Conservation (phyloP, 30 jellyfish, hydroid and myxozoan genomes). For the Turritopsis rubra region DNA sequence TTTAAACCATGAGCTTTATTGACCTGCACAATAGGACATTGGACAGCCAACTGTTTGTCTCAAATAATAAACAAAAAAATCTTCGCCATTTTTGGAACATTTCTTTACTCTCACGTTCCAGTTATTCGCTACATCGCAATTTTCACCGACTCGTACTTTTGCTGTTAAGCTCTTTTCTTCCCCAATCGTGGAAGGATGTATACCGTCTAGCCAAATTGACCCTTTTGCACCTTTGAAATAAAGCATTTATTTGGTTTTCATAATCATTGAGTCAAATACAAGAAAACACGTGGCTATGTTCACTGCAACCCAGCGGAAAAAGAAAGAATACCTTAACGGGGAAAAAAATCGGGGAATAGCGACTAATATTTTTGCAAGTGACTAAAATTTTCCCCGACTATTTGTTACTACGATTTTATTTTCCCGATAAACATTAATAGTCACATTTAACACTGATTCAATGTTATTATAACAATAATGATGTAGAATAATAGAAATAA, state of each 20-base stretch:
- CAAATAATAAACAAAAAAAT: constrained; percentile 41
- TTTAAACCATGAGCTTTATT: background rate
- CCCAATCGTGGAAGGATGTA: constrained; percentile 46
- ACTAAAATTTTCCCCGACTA: too few species aligned
- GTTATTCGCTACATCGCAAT: constrained; percentile 36
- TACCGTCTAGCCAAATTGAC: constrained; percentile 69
- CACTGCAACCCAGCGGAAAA: too few species aligned
- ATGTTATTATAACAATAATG: too few species aligned
- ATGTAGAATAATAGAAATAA: too few species aligned
- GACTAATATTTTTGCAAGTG: too few species aligned
- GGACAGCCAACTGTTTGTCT: constrained; percentile 60
- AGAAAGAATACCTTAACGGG: too few species aligned
- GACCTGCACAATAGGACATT: constrained; percentile 90
- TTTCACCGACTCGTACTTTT: constrained; percentile 31
- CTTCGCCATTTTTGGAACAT: constrained; percentile 44
- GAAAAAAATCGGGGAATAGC: too few species aligned
- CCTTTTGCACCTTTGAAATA: constrained; percentile 49
- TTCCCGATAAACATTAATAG: too few species aligned
- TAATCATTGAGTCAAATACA: background rate
- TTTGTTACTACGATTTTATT: too few species aligned
- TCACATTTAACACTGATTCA: too few species aligned
- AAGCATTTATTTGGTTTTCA: background rate
- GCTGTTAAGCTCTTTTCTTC: constrained; percentile 41
- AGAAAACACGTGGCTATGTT: background rate
- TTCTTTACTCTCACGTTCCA: constrained; percentile 49